These are phyloP conservation scores for honey bee (Apis mellifera) DNA, from an alignment of 1,140 invertebrate species.

Conservation along the genomic window Amel_HAv3.1 CM009939.2:8779501-8780000, in stretches of 20 bases:
- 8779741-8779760: constrained; percentile 4
- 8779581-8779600: too few species aligned
- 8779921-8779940: too few species aligned
- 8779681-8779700: constrained; percentile 2
- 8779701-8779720: constrained; percentile 3
- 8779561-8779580: too few species aligned
- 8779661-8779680: neutral
- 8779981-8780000: neutral
- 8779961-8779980: neutral
- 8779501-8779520: too few species aligned
- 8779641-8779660: neutral
- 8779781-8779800: neutral
- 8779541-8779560: too few species aligned
- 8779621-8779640: neutral
- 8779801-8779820: neutral
- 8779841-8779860: too few species aligned
- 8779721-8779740: neutral
- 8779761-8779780: neutral
- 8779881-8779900: too few species aligned
- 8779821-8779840: neutral
- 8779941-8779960: too few species aligned
- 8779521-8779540: too few species aligned
- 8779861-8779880: too few species aligned
- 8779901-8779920: too few species aligned
- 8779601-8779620: neutral